These are phyloP conservation scores for Geotrupes spiniger DNA, from an alignment of 2,888 invertebrate species.

Conservation along the genomic window DNA sequence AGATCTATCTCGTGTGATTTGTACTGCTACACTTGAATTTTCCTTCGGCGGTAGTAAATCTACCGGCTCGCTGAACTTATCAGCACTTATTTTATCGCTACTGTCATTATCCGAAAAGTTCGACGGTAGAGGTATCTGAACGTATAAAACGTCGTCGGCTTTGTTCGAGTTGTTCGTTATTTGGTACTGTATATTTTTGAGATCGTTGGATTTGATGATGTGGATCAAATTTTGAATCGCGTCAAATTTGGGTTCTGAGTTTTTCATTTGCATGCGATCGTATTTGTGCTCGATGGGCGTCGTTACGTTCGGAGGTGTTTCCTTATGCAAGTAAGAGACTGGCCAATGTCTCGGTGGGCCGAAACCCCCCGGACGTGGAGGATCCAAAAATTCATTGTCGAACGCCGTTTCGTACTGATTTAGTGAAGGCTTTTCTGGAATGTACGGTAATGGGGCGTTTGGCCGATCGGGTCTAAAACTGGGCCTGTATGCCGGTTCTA, in stretches of 20 bases:
- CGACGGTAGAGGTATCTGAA: constrained; percentile 45
- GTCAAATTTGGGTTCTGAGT: constrained; percentile 29
- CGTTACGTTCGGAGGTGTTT: constrained; percentile 68
- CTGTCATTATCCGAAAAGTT: constrained; percentile 34
- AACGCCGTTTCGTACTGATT: constrained; percentile 47
- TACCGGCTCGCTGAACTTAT: constrained; percentile 14
- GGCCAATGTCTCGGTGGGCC: constrained; percentile 64
- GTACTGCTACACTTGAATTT: too few species aligned
- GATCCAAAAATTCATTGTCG: constrained; percentile 49
- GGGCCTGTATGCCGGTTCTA: constrained; percentile 26
- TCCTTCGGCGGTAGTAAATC: constrained; percentile 13
- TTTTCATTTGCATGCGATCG: constrained; percentile 27
- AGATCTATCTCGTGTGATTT: too few species aligned
- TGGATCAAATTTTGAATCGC: constrained; percentile 47
- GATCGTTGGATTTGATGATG: constrained; percentile 45
- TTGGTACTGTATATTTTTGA: constrained; percentile 44
- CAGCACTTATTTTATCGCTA: constrained; percentile 9
- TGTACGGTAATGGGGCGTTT: constrained; percentile 44
- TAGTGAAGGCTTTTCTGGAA: constrained; percentile 47
- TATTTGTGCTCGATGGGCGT: constrained; percentile 22
- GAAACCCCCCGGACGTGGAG: constrained; percentile 53
- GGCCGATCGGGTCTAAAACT: constrained; percentile 41
- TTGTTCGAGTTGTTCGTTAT: constrained; percentile 43
- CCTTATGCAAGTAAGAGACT: constrained; percentile 76
- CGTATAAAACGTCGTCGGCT: constrained; percentile 42